Conservation (phyloP, 2,113 vertebrate genomes). For the Danionella cerebrum region DNA sequence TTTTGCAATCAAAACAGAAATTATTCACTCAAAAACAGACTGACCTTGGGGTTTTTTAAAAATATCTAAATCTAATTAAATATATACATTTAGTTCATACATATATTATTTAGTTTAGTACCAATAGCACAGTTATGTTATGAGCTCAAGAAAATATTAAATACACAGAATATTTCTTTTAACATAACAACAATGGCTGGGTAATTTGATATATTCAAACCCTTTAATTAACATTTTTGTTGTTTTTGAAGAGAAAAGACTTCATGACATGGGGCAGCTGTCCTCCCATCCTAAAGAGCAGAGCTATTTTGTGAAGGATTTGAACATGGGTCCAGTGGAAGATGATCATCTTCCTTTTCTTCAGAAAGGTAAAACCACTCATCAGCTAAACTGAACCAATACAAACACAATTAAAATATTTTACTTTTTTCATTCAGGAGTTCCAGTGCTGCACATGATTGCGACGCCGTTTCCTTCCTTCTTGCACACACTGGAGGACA, state of each 20-base stretch:
- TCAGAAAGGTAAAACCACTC: conserved; percentile 60
- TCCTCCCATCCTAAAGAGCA: conserved; percentile 64
- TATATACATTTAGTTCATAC: too few species aligned
- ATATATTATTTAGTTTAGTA: too few species aligned
- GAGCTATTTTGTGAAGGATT: conserved; percentile 72
- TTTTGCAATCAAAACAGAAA: too few species aligned
- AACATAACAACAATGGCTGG: too few species aligned
- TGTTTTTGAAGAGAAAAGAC: conserved; percentile 70
- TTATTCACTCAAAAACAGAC: too few species aligned
- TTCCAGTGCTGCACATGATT: conserved; percentile 80
- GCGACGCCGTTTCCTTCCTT: conserved; percentile 78
- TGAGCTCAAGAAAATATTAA: too few species aligned
- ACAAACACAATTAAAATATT: too few species aligned
- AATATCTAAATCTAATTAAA: too few species aligned
- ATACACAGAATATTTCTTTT: too few species aligned
- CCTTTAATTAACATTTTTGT: neutral
- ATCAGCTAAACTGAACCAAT: neutral
- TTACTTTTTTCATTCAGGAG: too few species aligned
- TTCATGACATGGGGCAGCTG: conserved; percentile 73
- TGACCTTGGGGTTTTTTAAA: neutral
- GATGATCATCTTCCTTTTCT: conserved; percentile 86
- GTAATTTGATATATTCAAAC: too few species aligned
- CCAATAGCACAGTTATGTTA: too few species aligned
- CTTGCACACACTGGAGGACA: conserved; percentile 79
- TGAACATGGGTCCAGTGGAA: conserved; percentile 68